Evolutionary conservation across 1,140 invertebrate genomes (phyloP).

Genomic region (Ceratina australensis): DNA sequence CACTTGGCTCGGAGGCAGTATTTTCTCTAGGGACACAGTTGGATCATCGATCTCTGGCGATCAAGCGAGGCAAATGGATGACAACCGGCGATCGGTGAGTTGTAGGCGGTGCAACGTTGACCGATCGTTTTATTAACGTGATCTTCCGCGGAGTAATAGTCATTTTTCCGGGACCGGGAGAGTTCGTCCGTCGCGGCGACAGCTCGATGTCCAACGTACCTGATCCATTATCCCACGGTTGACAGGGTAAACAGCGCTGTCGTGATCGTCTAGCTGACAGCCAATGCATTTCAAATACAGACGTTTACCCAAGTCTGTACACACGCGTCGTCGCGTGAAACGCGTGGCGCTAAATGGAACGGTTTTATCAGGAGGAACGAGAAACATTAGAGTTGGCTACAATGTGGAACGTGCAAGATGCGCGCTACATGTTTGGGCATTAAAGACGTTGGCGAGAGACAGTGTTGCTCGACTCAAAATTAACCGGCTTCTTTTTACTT

Average conservation of each 20-base stretch:
- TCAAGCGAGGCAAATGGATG: conserved; percentile 37
- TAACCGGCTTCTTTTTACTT: no score
- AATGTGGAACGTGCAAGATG: no score
- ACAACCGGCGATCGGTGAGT: conserved; percentile 41
- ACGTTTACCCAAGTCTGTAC: conserved; percentile 48
- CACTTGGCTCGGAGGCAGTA: no score
- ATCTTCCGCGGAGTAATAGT: conserved; percentile 59
- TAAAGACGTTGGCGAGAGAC: no score
- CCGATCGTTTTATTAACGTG: conserved; percentile 72
- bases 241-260: conserved; percentile 70
- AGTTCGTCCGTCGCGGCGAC: background rate
- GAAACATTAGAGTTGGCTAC: no score
- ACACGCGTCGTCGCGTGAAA: conserved; percentile 4
- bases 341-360: no score
- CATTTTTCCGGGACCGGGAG: conserved; percentile 52
- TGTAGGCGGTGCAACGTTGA: conserved; percentile 60
- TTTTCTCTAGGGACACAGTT: conserved; percentile 5
- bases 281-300: conserved; percentile 75
- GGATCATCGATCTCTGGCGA: conserved; percentile 41
- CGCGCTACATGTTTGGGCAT: no score
- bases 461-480: no score
- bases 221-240: conserved; percentile 71
- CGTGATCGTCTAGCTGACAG: conserved; percentile 58
- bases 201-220: conserved; percentile 49
- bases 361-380: no score